Conservation (phyloP, 2,113 vertebrate genomes). For the Solenodon paradoxus region DNA sequence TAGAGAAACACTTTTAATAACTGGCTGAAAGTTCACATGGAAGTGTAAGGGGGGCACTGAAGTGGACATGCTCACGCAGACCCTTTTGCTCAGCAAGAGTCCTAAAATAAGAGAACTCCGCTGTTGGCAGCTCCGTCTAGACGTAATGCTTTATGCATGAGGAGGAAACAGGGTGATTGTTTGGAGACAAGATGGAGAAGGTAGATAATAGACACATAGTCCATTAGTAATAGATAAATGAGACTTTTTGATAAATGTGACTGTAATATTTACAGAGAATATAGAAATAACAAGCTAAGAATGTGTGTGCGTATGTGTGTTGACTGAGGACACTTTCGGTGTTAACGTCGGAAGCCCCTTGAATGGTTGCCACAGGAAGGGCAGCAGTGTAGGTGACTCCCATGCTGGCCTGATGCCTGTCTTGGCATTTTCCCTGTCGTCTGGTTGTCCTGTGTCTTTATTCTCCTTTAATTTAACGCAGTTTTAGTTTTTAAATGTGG, state of each 20-base stretch:
- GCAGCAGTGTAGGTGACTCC: too few relatives aligned
- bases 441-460: background rate
- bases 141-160: background rate
- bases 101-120: background rate
- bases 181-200: background rate
- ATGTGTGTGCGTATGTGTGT: background rate
- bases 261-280: background rate
- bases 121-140: background rate
- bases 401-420: too few relatives aligned
- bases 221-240: background rate
- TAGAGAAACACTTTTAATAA: background rate
- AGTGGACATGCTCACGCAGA: background rate
- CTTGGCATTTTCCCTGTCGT: too few relatives aligned
- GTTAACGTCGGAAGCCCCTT: background rate
- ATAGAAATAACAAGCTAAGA: background rate
- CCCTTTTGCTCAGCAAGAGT: background rate
- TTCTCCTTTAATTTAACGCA: background rate
- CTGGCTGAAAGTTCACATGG: background rate
- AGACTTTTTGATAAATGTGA: too few relatives aligned
- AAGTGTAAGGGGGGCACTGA: background rate
- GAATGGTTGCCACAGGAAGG: too few relatives aligned
- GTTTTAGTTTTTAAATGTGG: background rate
- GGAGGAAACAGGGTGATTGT: background rate
- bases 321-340: background rate
- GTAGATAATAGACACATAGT: background rate